Conservation (phyloP, 1,140 invertebrate species). For the Capitella teleta region DNA sequence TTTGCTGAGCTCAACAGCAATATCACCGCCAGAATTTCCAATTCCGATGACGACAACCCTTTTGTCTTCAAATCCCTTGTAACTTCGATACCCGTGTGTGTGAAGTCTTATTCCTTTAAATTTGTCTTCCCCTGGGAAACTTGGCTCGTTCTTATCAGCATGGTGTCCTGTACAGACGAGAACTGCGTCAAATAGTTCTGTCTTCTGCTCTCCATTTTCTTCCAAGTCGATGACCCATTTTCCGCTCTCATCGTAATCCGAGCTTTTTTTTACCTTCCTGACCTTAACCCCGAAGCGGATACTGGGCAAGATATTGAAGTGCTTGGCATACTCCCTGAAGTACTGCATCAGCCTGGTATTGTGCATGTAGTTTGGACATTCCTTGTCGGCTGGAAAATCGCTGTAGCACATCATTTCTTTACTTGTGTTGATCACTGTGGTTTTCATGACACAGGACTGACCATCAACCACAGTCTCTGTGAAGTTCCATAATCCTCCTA, state of each 20-base stretch:
- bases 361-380: conserved; percentile 45
- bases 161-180: conserved; percentile 39
- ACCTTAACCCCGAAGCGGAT: conserved; percentile 22
- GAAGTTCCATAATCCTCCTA: conserved; percentile 37
- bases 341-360: conserved; percentile 41
- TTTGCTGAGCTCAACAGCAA: conserved; percentile 45
- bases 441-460: conserved; percentile 39
- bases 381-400: conserved; percentile 44
- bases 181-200: conserved; percentile 36
- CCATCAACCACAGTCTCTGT: conserved; percentile 11
- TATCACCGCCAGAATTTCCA: conserved; percentile 49
- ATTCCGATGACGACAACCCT: conserved; percentile 46
- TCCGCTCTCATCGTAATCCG: conserved; percentile 5
- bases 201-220: background rate
- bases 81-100: conserved; percentile 40
- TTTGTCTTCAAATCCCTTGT: conserved; percentile 34
- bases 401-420: conserved; percentile 48
- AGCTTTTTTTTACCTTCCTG: background rate
- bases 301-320: conserved; percentile 34
- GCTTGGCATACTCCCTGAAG: conserved; percentile 36
- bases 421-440: conserved; percentile 44
- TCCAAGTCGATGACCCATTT: background rate
- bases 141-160: conserved; percentile 30
- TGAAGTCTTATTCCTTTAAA: conserved; percentile 45
- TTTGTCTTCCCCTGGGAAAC: conserved; percentile 21